phyloP scores from a whole-genome alignment of 2,797 vertebrate genomes.

The Peromyscus aztecus region DNA sequence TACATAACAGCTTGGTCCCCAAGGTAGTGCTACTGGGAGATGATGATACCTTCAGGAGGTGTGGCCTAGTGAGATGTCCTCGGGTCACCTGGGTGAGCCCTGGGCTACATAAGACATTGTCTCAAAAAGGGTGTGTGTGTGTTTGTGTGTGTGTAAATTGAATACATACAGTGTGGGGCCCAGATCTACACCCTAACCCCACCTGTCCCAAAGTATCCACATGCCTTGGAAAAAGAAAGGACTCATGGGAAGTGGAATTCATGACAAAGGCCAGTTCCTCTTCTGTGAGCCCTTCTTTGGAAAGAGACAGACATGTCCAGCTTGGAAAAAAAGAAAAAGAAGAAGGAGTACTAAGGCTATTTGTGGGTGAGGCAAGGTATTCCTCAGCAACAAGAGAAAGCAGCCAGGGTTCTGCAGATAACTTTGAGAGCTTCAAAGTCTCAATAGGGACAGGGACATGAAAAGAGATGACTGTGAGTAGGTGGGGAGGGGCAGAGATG shows the following conservation, averaged over 20 bases:
- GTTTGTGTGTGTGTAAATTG: background rate
- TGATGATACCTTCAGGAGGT: background rate
- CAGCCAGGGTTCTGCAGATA: background rate
- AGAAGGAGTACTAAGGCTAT: background rate
- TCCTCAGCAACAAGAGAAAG: background rate
- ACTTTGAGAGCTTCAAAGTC: background rate
- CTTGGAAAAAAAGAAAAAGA: background rate
- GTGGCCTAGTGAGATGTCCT: background rate
- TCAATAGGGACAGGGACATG: background rate
- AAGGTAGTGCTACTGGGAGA: background rate
- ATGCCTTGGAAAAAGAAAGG: background rate
- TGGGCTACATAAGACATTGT: background rate
- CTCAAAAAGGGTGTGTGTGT: background rate
- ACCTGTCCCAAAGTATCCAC: background rate
- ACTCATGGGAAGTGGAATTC: background rate
- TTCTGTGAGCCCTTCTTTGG: background rate
- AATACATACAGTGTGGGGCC: fast-evolving
- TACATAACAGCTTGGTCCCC: background rate
- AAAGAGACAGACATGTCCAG: background rate
- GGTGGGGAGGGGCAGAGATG: background rate
- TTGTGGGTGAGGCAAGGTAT: background rate
- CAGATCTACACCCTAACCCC: background rate
- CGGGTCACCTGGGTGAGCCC: background rate
- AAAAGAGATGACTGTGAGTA: too few species aligned
- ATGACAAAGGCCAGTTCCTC: background rate